phyloP scores from a whole-genome alignment of 1,140 invertebrate genomes.

The Cecropterus lyciades region DNA sequence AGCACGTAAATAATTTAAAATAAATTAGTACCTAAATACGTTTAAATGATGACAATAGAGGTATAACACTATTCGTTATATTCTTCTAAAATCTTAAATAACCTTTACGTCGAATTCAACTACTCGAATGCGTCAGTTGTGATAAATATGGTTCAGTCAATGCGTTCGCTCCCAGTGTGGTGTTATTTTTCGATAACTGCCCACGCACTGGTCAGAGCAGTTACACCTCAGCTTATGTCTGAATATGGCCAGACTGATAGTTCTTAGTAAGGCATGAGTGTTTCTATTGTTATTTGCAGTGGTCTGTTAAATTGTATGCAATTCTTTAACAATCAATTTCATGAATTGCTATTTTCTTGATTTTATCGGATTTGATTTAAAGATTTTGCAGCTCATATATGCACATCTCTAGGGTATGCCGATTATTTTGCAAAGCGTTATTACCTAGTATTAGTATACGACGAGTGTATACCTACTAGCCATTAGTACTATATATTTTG shows the following conservation, averaged over 20 bases:
- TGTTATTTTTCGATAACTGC: slow-evolving; percentile 1
- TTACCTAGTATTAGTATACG: too few species aligned
- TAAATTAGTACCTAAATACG: too few species aligned
- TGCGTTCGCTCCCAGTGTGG: background rate
- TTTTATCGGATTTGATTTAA: too few species aligned
- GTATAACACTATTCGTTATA: too few species aligned
- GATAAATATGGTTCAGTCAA: background rate
- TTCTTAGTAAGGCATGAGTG: background rate
- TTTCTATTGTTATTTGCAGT: background rate
- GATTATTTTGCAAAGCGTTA: background rate
- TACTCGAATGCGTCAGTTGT: too few species aligned
- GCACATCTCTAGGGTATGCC: background rate
- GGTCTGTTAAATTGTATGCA: background rate
- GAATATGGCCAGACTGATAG: slow-evolving; percentile 1
- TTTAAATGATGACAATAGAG: too few species aligned
- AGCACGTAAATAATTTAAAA: too few species aligned
- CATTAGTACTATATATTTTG: background rate
- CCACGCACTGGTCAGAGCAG: background rate
- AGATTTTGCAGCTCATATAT: too few species aligned
- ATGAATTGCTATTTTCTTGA: too few species aligned
- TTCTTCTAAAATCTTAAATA: too few species aligned
- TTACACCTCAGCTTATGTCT: slow-evolving; percentile 7
- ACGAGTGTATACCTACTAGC: background rate
- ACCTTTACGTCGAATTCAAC: too few species aligned
- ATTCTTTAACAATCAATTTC: background rate